Percentiles rank a stretch among this genome's conserved stretches.
Evolutionary conservation across 2,113 vertebrate species (phyloP).

Genomic region (Anarhynchus alexandrinus): DNA sequence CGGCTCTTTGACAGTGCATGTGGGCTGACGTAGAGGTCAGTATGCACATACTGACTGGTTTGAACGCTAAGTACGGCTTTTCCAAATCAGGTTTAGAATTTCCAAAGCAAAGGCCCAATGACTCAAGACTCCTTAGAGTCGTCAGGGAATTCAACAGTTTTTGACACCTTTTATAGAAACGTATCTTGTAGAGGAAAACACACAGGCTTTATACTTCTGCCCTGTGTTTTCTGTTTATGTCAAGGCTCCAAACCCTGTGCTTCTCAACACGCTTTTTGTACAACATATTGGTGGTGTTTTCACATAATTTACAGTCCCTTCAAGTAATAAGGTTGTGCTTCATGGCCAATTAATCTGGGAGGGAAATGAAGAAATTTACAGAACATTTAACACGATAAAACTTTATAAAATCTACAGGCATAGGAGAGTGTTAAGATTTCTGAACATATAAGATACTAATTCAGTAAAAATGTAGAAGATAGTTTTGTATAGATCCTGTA

Average conservation of each 20-base stretch:
- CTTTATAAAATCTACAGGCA: not conserved
- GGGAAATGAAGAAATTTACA: not conserved
- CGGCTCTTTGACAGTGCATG: rapidly evolving
- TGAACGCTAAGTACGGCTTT: not conserved
- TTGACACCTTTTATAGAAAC: not conserved
- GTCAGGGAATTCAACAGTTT: not conserved
- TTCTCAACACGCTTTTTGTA: not conserved
- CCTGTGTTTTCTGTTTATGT: not conserved
- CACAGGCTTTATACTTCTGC: not conserved
- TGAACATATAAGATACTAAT: not conserved
- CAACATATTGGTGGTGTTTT: not conserved
- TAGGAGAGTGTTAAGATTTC: not conserved
- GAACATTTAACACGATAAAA: not conserved
- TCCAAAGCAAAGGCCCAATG: not conserved
- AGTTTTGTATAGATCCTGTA: not conserved
- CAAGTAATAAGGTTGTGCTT: not conserved
- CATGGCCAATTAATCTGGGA: not conserved
- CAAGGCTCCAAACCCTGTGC: not conserved
- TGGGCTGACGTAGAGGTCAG: not conserved
- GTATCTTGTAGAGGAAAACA: not conserved
- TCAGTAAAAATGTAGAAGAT: not conserved
- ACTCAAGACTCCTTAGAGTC: not conserved
- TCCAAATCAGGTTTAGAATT: not conserved
- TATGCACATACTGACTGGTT: not conserved
- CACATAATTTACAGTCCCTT: not conserved